phyloP scores from a whole-genome alignment of 1,140 invertebrate species.

The Bombus picipes region DNA sequence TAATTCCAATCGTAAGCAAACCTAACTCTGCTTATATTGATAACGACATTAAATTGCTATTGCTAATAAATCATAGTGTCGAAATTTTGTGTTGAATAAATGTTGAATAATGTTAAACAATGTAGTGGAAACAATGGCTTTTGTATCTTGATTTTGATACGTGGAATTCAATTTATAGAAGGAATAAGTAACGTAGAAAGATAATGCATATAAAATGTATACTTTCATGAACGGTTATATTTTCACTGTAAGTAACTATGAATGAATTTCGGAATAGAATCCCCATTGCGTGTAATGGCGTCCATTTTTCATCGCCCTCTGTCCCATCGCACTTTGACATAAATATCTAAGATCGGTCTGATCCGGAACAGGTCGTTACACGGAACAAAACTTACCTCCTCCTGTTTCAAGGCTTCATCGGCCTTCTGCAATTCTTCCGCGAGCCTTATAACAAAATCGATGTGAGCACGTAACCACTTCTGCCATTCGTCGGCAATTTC shows the following conservation, averaged over 20 bases:
- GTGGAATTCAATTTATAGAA: background rate
- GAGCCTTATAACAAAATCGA: conserved; percentile 68
- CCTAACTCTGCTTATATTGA: too few species aligned
- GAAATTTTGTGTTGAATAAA: too few species aligned
- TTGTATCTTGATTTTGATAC: too few species aligned
- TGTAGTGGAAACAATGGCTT: too few species aligned
- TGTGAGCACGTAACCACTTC: conserved; percentile 68
- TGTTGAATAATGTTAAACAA: too few species aligned
- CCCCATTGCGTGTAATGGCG: background rate
- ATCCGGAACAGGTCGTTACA: conserved; percentile 2
- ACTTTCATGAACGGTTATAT: background rate
- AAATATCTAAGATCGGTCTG: background rate
- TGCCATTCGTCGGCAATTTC: conserved; percentile 70
- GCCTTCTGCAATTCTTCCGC: conserved; percentile 49
- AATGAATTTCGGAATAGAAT: background rate
- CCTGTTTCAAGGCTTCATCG: background rate
- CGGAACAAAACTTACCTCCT: conserved; percentile 17
- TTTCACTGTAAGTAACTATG: background rate
- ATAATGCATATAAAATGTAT: too few species aligned
- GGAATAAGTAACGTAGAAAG: background rate
- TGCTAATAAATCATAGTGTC: too few species aligned
- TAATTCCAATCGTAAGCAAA: too few species aligned
- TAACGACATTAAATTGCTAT: too few species aligned
- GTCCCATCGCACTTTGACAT: background rate
- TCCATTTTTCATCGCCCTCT: background rate